Evolutionary conservation across 2,797 vertebrate species (phyloP), one percentile per base, ranked within the genome.

Genomic region (Crypturellus tataupa): DNA sequence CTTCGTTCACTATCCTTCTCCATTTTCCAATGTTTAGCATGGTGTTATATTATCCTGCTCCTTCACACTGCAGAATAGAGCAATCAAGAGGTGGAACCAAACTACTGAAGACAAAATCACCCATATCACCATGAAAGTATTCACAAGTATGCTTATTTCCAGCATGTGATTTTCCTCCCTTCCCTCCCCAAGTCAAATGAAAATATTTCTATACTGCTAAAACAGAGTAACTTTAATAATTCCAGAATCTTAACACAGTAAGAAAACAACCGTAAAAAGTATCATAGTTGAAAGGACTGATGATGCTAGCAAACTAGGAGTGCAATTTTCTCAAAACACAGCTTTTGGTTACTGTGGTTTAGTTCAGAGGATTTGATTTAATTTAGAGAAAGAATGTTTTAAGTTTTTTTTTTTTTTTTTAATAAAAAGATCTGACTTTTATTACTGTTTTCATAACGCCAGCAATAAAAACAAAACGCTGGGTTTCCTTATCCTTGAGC

Each of bases 401-500:
- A 27, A 8, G 13, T 29, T 29, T 29, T 27, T 20, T 27, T 29
- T 27, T 20, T 27, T 51, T 49, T 25, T 39, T 37, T n/a, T 2
- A 4, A 84, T 47, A 7, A 25, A 13, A 31, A 44, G 15, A 46
- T 23, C 8, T 5, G 1, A 29, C 35, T 72, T 81, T 93, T 81
- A 65, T 90, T 82, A 44, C 8, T 80, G 53, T 40, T 84, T 94
- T 96, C 58, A 33, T 69, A 94, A 44, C 35, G 77, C 7, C 56
- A 80, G 58, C 10, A 51, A 72, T 40, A 70, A 78, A 51, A 46
- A 82, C 10, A 42, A 51, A 80, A 80, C 9, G 23, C 39, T 60
- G 55, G 2, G 9, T 85, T 93, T 95, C 78, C 24, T 27, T 92
- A 73, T 88, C 80, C 53, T 86, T 77, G 58, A 92, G 55, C 60